Percentiles rank a stretch among this genome's conserved stretches.
These are phyloP conservation scores for Orius laevigatus DNA, from an alignment of 1,140 invertebrate species.

Conservation along the genomic window DNA sequence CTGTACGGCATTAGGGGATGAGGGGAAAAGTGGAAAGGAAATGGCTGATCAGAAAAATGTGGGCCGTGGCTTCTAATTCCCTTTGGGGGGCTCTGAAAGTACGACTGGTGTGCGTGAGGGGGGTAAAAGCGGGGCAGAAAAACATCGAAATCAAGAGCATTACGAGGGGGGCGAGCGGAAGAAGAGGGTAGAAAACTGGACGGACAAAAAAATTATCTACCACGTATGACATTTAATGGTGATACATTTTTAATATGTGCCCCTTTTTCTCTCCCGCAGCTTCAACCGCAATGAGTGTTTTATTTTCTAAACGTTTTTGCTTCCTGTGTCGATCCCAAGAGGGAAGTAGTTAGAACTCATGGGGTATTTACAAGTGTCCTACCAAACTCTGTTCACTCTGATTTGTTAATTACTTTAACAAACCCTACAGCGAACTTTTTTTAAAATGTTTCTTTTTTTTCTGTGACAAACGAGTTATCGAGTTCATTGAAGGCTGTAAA, in stretches of 20 bases:
- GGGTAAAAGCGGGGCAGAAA: constrained; percentile 6
- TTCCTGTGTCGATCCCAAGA: constrained; percentile 1
- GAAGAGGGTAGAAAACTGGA: not conserved
- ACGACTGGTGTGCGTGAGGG: not conserved
- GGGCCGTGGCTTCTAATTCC: not conserved
- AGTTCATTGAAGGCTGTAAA: too few species aligned
- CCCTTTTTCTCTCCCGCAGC: not conserved
- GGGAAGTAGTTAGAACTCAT: too few species aligned
- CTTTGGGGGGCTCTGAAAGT: too few species aligned
- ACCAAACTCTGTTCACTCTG: too few species aligned
- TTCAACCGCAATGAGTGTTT: constrained; percentile 7
- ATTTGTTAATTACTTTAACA: too few species aligned
- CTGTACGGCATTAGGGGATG: not conserved
- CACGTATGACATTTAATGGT: constrained; percentile 16
- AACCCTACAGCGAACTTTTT: too few species aligned
- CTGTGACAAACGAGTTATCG: too few species aligned
- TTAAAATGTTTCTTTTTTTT: too few species aligned
- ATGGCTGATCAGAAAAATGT: constrained; percentile 10
- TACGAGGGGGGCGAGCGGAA: constrained; percentile 1
- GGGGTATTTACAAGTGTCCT: too few species aligned
- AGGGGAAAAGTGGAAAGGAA: constrained; percentile 1
- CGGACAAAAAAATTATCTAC: constrained; percentile 12
- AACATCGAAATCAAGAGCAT: constrained; percentile 8
- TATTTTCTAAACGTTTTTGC: constrained; percentile 11
- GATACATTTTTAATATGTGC: constrained; percentile 17